Conservation (phyloP, 2,797 vertebrate genomes). For the Microchirus variegatus region DNA sequence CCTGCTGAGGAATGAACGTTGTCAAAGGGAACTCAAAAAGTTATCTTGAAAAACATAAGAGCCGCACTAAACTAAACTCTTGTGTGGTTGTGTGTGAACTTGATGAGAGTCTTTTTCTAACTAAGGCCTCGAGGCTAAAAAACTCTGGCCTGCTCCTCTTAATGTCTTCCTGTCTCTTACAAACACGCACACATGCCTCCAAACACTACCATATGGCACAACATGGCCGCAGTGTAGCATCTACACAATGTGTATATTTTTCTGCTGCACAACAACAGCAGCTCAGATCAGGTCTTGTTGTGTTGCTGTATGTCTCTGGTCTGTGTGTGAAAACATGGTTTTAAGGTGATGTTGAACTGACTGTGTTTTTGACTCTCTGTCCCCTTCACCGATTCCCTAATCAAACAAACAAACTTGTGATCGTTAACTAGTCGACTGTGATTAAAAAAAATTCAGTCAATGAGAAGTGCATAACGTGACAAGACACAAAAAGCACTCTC, state of each 20-base stretch:
- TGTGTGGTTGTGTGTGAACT: slow-evolving; percentile 7
- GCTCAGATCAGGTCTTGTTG: too few species aligned
- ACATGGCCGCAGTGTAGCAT: slow-evolving; percentile 10
- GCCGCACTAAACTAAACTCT: too few species aligned
- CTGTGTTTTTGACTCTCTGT: too few species aligned
- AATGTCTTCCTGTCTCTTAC: slow-evolving; percentile 58
- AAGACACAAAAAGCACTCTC: too few species aligned
- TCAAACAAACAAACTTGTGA: too few species aligned
- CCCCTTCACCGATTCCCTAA: too few species aligned
- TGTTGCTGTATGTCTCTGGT: neutral
- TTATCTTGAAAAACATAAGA: neutral
- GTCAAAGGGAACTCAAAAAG: neutral
- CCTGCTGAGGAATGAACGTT: neutral
- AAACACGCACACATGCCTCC: slow-evolving; percentile 3
- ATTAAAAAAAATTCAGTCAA: too few species aligned
- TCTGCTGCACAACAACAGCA: too few species aligned
- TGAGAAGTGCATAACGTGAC: too few species aligned
- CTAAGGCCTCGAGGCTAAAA: slow-evolving; percentile 37
- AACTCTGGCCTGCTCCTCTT: slow-evolving; percentile 37
- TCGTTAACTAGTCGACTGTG: too few species aligned
- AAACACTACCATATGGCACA: slow-evolving; percentile 57
- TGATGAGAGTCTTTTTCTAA: slow-evolving; percentile 41
- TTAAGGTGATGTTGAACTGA: too few species aligned
- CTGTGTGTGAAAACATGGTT: too few species aligned
- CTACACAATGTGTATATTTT: neutral